These are phyloP conservation scores for Pollenia angustigena DNA, from an alignment of 2,888 invertebrate genomes.

Conservation along the genomic window DNA sequence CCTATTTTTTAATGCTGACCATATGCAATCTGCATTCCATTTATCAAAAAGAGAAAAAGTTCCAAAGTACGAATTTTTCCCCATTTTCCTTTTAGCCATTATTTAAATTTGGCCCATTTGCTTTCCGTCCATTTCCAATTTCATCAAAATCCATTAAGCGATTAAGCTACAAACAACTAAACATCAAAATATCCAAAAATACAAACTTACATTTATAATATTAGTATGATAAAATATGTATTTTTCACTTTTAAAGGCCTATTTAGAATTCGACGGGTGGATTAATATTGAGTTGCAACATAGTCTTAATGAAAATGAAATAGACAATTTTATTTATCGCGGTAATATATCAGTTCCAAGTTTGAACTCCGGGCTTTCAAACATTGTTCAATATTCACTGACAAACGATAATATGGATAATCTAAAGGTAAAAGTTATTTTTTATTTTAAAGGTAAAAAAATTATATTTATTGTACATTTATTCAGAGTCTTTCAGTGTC, in stretches of 20 bases:
- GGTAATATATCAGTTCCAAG: conserved; percentile 90
- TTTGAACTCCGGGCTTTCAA: conserved; percentile 87
- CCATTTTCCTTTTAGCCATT: too few species aligned
- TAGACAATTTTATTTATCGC: conserved; percentile 87
- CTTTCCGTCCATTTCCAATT: too few species aligned
- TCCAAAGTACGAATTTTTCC: too few species aligned
- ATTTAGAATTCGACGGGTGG: conserved; percentile 91
- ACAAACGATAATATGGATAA: conserved; percentile 85
- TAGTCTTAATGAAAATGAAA: conserved; percentile 86
- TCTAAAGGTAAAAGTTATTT: conserved; percentile 85
- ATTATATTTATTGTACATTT: neutral
- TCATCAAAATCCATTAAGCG: too few species aligned
- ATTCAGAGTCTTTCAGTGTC: conserved; percentile 87
- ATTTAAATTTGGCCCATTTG: too few species aligned
- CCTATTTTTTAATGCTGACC: too few species aligned
- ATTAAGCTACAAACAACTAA: too few species aligned
- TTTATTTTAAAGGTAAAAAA: neutral
- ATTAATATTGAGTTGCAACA: conserved; percentile 89
- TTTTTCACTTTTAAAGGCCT: conserved; percentile 83
- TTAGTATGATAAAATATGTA: neutral
- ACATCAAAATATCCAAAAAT: too few species aligned
- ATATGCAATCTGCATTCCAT: too few species aligned
- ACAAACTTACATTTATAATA: too few species aligned
- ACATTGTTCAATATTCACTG: conserved; percentile 87
- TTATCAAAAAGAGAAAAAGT: too few species aligned